phyloP scores from a whole-genome alignment of 2,888 invertebrate species.

The Coelogynopora nodosa region DNA sequence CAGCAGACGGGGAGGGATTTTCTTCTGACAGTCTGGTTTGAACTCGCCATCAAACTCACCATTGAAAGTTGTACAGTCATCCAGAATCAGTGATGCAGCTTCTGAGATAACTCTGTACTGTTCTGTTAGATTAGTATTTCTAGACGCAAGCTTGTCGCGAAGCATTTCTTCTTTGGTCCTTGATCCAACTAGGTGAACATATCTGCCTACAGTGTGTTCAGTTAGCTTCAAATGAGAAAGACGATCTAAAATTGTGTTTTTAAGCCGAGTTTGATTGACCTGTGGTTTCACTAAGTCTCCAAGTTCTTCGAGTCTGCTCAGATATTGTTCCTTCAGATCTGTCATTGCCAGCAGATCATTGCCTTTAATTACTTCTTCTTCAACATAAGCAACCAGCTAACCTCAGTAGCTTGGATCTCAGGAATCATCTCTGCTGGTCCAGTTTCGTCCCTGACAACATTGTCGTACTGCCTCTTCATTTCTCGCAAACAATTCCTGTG shows the following conservation, averaged over 20 bases:
- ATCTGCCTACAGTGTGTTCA: not conserved
- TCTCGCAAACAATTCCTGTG: not conserved
- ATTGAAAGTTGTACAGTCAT: not conserved
- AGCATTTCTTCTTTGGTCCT: not conserved
- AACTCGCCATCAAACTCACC: not conserved
- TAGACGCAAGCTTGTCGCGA: not conserved
- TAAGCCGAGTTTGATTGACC: not conserved
- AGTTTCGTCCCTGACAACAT: not conserved
- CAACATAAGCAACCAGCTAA: not conserved
- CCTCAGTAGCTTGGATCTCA: not conserved
- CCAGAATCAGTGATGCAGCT: not conserved
- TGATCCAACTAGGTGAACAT: not conserved
- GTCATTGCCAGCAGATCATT: not conserved
- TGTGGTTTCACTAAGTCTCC: not conserved
- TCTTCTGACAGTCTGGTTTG: not conserved
- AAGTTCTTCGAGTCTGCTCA: not conserved
- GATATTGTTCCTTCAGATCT: not conserved
- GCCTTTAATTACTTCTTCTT: not conserved
- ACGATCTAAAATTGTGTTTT: not conserved
- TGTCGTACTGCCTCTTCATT: not conserved
- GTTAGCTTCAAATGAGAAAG: not conserved
- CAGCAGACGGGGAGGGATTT: not conserved
- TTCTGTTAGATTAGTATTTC: not conserved
- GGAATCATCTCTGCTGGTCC: not conserved
- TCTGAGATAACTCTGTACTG: not conserved